Base-by-base conservation (phyloP, 2,113 vertebrate genomes). In the Rhegmatorhina hoffmannsi region DNA sequence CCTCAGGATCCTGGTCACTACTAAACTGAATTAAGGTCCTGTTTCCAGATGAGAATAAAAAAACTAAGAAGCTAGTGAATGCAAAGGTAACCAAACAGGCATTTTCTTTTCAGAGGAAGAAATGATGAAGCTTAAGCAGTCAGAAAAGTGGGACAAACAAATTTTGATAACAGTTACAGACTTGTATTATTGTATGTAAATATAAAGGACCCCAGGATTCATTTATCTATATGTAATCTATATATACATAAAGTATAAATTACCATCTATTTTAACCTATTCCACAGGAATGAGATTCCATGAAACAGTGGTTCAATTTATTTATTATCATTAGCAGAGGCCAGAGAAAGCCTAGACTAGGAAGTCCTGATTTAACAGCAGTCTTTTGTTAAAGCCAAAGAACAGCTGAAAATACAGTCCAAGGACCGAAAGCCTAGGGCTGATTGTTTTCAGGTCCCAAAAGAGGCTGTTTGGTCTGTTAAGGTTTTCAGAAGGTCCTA, bases 1-100 rank as follows among this genome's bases (percentile, higher is more conserved):
- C 77, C 63, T 97, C 58, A 53, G 64, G 91, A 91, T 94, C 52
- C 66, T 87, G 95, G 85, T 95, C 95, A 64, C 60, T 91, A 52
- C 60, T 91, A 91, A 96, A 95, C 70, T 96, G 74, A 76, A 94
- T 97, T 97, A 96, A 94, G 40, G 17, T 83, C 50, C 84, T 86
- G 28, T 94, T 94, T 96, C 75, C 47, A 84, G 77, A 92, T 96
- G 46, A 96, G 85, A 97, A 94, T 95, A 96, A 97, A 97, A 86
- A 47, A 6, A 94, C 92, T 92, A 96, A 95, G 85, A 74, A 82
- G 23, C 67, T 96, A 86, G 44, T 86, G 49, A 79, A 80, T 94
- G 53, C 50, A 91, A 95, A 95, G 63, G 73, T 85, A 94, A 97
- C 67, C 62, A 84, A 90, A 47, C 93, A 87, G 55, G 43, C 89